phyloP scores from a whole-genome alignment of 2,888 invertebrate genomes.

The Taenaris catops region DNA sequence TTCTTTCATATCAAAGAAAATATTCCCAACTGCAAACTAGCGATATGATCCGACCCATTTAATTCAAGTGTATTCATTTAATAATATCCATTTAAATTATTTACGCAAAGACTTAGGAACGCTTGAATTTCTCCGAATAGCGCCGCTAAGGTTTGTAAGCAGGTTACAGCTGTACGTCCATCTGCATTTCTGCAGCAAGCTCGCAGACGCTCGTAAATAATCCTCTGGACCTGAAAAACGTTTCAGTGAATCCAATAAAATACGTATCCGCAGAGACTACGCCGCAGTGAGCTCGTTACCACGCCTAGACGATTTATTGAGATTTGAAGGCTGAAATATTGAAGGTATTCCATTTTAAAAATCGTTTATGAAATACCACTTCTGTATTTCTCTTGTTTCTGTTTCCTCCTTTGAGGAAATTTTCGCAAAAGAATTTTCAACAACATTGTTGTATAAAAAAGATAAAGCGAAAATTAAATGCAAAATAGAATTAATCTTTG shows the following conservation, averaged over 20 bases:
- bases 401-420: slow-evolving; percentile 1
- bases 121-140: too few relatives aligned
- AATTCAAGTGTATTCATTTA: too few relatives aligned
- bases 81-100: too few relatives aligned
- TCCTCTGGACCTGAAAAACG: slow-evolving; percentile 78
- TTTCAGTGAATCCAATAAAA: slow-evolving; percentile 79
- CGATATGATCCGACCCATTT: too few relatives aligned
- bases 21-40: too few relatives aligned
- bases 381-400: slow-evolving; percentile 30
- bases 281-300: slow-evolving; percentile 78
- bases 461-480: too few relatives aligned
- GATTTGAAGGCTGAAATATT: slow-evolving; percentile 78
- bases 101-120: too few relatives aligned
- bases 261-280: slow-evolving; percentile 78
- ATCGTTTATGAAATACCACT: slow-evolving; percentile 62
- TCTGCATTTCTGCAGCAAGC: slow-evolving; percentile 72
- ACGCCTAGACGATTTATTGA: slow-evolving; percentile 79
- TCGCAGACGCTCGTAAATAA: slow-evolving; percentile 77
- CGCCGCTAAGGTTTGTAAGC: slow-evolving; percentile 17
- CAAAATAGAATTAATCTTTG: too few relatives aligned
- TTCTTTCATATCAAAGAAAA: too few relatives aligned
- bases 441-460: too few relatives aligned
- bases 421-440: neutral
- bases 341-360: slow-evolving; percentile 73
- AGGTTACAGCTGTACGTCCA: slow-evolving; percentile 47